Evolutionary conservation across 2,888 invertebrate species (phyloP), one percentile per base, ranked within the genome.

Genomic region (Thera britannica): DNA sequence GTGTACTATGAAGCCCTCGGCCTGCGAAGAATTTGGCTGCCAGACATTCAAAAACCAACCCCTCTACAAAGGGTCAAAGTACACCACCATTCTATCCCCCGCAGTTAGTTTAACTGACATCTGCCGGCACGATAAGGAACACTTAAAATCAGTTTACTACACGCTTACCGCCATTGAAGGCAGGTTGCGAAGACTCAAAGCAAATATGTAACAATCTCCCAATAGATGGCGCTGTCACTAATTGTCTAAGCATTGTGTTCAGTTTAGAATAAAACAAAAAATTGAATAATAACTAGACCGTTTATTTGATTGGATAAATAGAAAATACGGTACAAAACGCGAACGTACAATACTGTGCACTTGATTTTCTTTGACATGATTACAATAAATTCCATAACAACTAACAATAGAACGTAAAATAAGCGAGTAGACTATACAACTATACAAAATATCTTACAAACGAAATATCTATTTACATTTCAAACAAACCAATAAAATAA

Each of bases 161-260:
- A 84, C 88, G 74, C 74, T 92, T 0, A 78, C 86, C 0, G 87
- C 90, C 3, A 90, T 93, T 57, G 92, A 93, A 73, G 91, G 92
- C 9, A 83, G 92, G 58, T 75, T 92, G 38, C 81, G 90, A 4
- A 81, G 92, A 68, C 68, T 92, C 9, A 90, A 87, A 71, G 75
- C 80, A 5, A 80, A 81, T 65, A 67, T 83, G 6, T 60, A 72
- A 7, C 59, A 49, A 65, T 23, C 34, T 34, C 34, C 48, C 61
- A 5, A 65, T 44, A 57, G 57, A 56, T 56, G 41, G 56, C 41
- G 23, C 57, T 57, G 41, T 57, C 12, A 2, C 38, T 44, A 44
- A 41, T 64, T 49, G 54, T 58, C 58, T n/a, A 58, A 2, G 52
- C 54, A 11, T 57, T 56, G 49, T 64, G 64, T 68, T 7, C 11